Conservation (phyloP, 1,140 invertebrate species). For the Ostrea edulis region DNA sequence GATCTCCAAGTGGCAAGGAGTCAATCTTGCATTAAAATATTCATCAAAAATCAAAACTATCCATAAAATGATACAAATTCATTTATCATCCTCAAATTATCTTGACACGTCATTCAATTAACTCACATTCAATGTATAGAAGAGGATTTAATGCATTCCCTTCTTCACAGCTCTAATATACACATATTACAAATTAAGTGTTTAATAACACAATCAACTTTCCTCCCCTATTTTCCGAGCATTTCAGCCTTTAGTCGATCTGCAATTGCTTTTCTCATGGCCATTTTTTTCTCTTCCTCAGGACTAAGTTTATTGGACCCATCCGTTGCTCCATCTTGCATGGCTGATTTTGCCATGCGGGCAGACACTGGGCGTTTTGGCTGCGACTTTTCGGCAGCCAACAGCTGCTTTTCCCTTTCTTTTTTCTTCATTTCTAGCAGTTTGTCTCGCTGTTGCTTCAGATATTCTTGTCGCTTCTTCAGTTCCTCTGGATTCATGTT, state of each 20-base stretch:
- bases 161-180: not conserved
- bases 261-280: constrained; percentile 89
- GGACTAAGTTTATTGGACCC: constrained; percentile 34
- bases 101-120: not conserved
- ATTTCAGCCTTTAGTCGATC: constrained; percentile 91
- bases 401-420: constrained; percentile 88
- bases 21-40: not conserved
- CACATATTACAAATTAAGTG: no score
- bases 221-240: constrained; percentile 61
- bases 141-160: not conserved
- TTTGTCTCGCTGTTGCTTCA: constrained; percentile 93
- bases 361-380: constrained; percentile 85
- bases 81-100: not conserved
- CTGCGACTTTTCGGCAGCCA: constrained; percentile 64
- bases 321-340: constrained; percentile 70
- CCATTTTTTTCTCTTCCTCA: constrained; percentile 83
- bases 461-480: constrained; percentile 89
- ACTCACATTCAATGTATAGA: not conserved
- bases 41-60: not conserved
- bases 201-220: no score
- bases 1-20: no score
- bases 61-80: not conserved
- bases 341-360: constrained; percentile 84
- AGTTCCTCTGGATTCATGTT: constrained; percentile 84
- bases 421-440: constrained; percentile 92